These are phyloP conservation scores for Cuculus canorus DNA, from an alignment of 2,797 vertebrate species.

Conservation along the genomic window DNA sequence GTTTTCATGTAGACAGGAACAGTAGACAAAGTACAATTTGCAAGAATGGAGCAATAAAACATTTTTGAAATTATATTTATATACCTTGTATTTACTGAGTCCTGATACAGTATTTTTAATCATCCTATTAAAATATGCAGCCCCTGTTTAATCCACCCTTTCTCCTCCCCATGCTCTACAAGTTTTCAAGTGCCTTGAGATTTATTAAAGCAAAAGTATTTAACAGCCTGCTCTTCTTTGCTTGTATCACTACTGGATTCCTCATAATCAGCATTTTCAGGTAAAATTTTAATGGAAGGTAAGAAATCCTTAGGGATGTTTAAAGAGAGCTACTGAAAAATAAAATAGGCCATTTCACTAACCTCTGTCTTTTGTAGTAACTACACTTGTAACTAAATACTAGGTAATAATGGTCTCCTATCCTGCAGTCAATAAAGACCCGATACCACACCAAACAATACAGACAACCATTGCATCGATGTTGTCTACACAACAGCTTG, in stretches of 20 bases:
- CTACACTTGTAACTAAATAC: not conserved
- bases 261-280: slow-evolving; percentile 56
- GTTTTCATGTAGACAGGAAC: slow-evolving; percentile 30
- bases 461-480: not conserved
- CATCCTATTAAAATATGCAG: slow-evolving; percentile 38
- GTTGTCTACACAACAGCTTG: not conserved
- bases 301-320: slow-evolving; percentile 54
- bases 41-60: slow-evolving; percentile 35
- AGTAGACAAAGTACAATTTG: slow-evolving; percentile 30
- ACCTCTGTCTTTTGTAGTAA: slow-evolving; percentile 15
- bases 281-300: slow-evolving; percentile 50
- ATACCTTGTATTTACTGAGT: not conserved
- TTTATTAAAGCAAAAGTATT: slow-evolving; percentile 46
- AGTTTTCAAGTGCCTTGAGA: not conserved
- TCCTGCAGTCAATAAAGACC: not conserved
- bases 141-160: slow-evolving; percentile 44
- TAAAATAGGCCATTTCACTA: slow-evolving; percentile 63
- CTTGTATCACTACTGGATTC: not conserved
- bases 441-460: not conserved
- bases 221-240: slow-evolving; percentile 51
- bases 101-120: slow-evolving; percentile 22
- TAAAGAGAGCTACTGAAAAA: slow-evolving; percentile 9
- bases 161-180: slow-evolving; percentile 6
- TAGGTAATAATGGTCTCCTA: not conserved
- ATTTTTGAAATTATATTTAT: not conserved